These are phyloP conservation scores for Melolontha melolontha DNA, from an alignment of 2,888 invertebrate species.

Conservation along the genomic window DNA sequence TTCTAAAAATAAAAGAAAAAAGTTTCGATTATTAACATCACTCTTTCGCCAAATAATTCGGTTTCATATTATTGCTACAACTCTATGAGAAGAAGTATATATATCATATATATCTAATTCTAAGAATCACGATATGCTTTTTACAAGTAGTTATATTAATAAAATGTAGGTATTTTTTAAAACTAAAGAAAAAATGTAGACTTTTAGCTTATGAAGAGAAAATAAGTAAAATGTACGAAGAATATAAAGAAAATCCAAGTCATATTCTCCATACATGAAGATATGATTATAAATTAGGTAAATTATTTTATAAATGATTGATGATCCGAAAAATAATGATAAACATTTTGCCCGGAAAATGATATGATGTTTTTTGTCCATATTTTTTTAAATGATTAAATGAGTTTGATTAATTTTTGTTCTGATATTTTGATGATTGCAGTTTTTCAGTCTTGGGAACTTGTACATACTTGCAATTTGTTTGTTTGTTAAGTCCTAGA, in stretches of 20 bases:
- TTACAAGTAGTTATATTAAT: too few relatives aligned
- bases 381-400: not conserved
- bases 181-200: not conserved
- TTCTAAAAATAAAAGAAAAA: not conserved
- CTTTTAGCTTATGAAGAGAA: constrained; percentile 5
- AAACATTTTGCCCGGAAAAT: constrained; percentile 5
- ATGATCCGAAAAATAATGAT: constrained; percentile 9
- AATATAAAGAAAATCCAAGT: not conserved
- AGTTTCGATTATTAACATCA: not conserved
- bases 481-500: constrained; percentile 4
- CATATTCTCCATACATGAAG: not conserved
- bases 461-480: constrained; percentile 31
- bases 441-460: constrained; percentile 34
- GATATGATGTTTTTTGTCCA: not conserved
- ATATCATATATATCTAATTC: constrained; percentile 21
- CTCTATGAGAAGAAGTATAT: constrained; percentile 15
- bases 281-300: too few relatives aligned
- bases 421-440: constrained; percentile 4
- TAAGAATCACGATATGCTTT: constrained; percentile 34
- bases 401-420: constrained; percentile 12
- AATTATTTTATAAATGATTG: not conserved
- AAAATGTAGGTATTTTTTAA: not conserved
- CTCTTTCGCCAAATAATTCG: constrained; percentile 10
- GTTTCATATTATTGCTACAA: constrained; percentile 10
- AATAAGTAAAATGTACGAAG: not conserved